Conservation (phyloP, 2,113 vertebrate genomes). For the Pseudolaguvia tuberculata region DNA sequence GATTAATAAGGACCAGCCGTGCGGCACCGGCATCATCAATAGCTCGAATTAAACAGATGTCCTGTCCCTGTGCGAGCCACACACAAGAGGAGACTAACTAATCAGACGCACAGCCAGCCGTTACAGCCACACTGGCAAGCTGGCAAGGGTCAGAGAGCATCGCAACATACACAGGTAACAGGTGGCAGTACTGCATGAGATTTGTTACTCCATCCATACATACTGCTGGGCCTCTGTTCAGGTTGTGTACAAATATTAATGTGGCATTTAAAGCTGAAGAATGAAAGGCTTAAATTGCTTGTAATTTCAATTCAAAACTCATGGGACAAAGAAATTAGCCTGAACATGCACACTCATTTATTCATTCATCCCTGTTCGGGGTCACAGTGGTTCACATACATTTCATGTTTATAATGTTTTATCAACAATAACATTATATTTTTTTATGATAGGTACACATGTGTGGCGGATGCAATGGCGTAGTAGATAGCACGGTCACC, state of each 20-base stretch:
- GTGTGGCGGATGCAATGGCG: no score
- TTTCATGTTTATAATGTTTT: not conserved
- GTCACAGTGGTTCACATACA: not conserved
- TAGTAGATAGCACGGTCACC: no score
- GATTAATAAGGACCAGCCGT: conserved; percentile 82
- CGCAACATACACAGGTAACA: conserved; percentile 21
- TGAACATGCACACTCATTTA: not conserved
- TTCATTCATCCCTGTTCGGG: not conserved
- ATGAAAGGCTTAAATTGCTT: not conserved
- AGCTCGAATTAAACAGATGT: conserved; percentile 57
- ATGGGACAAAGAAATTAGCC: not conserved
- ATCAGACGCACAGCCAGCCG: conserved; percentile 27
- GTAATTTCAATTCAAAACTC: not conserved
- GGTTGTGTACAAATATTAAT: not conserved
- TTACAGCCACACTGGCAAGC: conserved; percentile 7
- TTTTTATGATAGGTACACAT: no score
- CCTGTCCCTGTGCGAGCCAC: conserved; percentile 43
- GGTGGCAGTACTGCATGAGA: not conserved
- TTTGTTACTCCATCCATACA: not conserved
- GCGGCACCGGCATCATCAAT: conserved; percentile 73
- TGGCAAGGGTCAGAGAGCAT: conserved; percentile 19
- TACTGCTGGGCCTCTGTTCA: not conserved
- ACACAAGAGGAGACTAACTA: conserved; percentile 44
- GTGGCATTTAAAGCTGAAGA: not conserved
- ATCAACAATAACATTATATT: no score